Conservation (phyloP, 2,113 vertebrate species). For the Oryzias curvinotus region DNA sequence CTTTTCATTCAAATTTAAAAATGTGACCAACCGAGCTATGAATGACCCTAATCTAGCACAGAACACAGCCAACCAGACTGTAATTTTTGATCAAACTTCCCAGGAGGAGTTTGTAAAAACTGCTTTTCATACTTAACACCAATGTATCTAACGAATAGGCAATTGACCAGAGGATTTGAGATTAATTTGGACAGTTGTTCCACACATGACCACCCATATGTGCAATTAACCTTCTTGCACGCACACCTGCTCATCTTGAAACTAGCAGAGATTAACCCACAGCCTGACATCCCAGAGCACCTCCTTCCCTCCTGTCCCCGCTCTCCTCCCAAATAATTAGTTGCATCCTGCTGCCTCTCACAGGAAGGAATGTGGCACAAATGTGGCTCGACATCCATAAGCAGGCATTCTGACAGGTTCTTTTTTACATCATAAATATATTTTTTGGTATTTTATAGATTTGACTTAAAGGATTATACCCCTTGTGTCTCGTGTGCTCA, state of each 20-base stretch:
- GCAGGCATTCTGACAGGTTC: background rate
- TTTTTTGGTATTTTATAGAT: background rate
- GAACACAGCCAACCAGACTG: slow-evolving; percentile 15
- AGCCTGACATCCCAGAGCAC: slow-evolving; percentile 6
- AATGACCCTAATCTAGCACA: background rate
- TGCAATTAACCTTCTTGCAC: slow-evolving; percentile 37
- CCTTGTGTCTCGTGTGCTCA: too few relatives aligned
- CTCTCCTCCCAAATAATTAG: slow-evolving; percentile 25
- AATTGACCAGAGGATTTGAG: slow-evolving; percentile 30
- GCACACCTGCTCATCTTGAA: slow-evolving; percentile 45
- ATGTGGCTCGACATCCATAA: slow-evolving; percentile 25
- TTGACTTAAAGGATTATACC: too few relatives aligned
- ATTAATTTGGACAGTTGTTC: slow-evolving; percentile 37
- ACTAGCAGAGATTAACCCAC: slow-evolving; percentile 37
- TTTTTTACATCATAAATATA: slow-evolving; percentile 5
- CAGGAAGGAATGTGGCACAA: slow-evolving; percentile 71
- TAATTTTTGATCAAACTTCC: slow-evolving; percentile 5
- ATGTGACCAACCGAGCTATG: background rate
- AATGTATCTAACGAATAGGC: slow-evolving; percentile 12
- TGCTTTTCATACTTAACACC: slow-evolving; percentile 13
- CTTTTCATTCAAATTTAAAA: slow-evolving; percentile 2
- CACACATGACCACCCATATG: slow-evolving; percentile 21
- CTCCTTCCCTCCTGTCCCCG: background rate
- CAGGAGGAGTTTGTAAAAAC: slow-evolving; percentile 13
- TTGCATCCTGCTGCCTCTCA: slow-evolving; percentile 72